Conservation (phyloP, 2,888 invertebrate species). For the Eristalinus sepulchralis region DNA sequence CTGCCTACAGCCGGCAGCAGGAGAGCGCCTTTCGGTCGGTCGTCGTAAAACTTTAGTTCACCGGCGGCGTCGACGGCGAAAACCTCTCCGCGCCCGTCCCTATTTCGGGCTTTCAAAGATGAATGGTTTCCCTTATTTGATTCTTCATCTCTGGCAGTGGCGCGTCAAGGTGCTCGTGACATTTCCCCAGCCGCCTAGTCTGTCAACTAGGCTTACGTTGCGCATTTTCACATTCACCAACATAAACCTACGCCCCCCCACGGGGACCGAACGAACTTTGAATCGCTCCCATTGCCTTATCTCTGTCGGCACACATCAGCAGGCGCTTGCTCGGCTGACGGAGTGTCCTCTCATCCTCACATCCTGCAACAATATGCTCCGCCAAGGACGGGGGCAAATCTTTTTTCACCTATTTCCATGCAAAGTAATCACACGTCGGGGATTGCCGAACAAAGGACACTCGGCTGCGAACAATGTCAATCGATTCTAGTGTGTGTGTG, state of each 20-base stretch:
- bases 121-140: background rate
- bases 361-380: background rate
- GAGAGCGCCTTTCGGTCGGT: background rate
- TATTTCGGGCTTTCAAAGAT: background rate
- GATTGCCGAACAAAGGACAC: conserved; percentile 7
- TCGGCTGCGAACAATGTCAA: background rate
- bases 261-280: background rate
- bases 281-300: background rate
- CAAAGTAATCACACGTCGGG: conserved; percentile 8
- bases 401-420: conserved; percentile 3
- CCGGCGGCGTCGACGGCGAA: too few species aligned
- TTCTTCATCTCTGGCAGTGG: background rate
- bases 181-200: background rate
- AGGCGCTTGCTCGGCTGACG: background rate
- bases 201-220: background rate
- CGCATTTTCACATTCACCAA: conserved; percentile 2
- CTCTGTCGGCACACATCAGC: background rate
- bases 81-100: too few species aligned
- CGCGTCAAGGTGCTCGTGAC: background rate
- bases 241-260: conserved; percentile 11
- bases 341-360: background rate
- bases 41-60: background rate
- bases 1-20: background rate
- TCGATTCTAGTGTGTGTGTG: background rate
- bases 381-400: background rate